Conservation (phyloP, 1,140 invertebrate genomes). For the Drosophila eugracilis region DNA sequence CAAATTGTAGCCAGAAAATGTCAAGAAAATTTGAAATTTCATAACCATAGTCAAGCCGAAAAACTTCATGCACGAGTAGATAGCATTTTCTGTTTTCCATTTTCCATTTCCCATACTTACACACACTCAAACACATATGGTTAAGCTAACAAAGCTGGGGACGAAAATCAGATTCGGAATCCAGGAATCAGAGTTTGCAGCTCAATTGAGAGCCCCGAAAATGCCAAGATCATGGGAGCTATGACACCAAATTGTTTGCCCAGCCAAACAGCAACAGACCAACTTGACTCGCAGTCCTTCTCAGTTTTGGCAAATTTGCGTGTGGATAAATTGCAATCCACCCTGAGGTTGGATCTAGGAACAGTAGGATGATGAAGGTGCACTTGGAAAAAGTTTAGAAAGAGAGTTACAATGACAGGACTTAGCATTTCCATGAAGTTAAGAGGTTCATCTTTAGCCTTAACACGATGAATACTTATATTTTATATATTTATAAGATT, state of each 20-base stretch:
- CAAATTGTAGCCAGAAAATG: conserved; percentile 60
- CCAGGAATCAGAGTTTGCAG: conserved; percentile 14
- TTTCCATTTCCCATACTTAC: conserved; percentile 7
- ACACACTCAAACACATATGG: conserved; percentile 27
- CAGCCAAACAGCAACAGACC: conserved; percentile 72
- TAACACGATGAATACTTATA: no score
- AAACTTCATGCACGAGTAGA: conserved; percentile 69
- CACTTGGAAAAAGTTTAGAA: conserved; percentile 10
- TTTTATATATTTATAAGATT: no score
- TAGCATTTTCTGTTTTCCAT: conserved; percentile 30
- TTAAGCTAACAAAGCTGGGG: conserved; percentile 32
- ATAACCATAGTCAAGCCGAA: conserved; percentile 34
- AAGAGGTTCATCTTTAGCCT: no score
- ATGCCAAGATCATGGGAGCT: conserved; percentile 66
- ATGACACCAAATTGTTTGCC: conserved; percentile 71
- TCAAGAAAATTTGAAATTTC: conserved; percentile 67
- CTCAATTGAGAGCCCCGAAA: conserved; percentile 37
- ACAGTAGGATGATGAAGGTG: neutral
- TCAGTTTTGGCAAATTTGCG: conserved; percentile 64
- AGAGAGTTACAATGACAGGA: neutral
- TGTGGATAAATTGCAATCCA: conserved; percentile 78
- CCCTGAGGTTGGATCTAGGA: conserved; percentile 35
- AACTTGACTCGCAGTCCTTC: conserved; percentile 55
- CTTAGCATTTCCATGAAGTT: no score
- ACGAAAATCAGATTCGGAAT: conserved; percentile 42